These are phyloP conservation scores for Amitus sp. DNA, from an alignment of 2,888 invertebrate genomes.

Conservation along the genomic window DNA sequence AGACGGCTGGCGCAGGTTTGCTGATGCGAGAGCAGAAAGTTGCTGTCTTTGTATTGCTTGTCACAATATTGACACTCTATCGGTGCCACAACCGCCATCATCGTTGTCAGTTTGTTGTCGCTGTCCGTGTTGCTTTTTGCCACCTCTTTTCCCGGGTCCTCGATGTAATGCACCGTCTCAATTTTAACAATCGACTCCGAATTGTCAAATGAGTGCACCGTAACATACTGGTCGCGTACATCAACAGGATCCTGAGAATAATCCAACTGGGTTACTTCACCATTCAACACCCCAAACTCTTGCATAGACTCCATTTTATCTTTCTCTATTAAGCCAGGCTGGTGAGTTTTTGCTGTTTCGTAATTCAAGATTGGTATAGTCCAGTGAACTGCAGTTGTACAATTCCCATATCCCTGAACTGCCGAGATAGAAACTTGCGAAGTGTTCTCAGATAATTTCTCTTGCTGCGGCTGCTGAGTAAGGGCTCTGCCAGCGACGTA, in stretches of 20 bases:
- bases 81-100: conserved; percentile 54
- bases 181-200: conserved; percentile 50
- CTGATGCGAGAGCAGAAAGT: conserved; percentile 64
- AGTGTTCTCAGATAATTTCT: too few relatives aligned
- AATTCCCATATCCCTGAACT: too few relatives aligned
- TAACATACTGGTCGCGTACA: conserved; percentile 51
- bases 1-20: conserved; percentile 58
- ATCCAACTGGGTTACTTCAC: conserved; percentile 57
- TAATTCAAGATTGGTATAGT: conserved; percentile 53
- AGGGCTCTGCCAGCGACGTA: conserved; percentile 65
- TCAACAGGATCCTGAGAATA: conserved; percentile 48
- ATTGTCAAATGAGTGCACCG: conserved; percentile 48
- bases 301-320: conserved; percentile 55
- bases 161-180: conserved; percentile 37
- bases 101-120: too few relatives aligned
- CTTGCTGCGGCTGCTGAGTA: conserved; percentile 43
- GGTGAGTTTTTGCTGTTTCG: conserved; percentile 20
- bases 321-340: conserved; percentile 33
- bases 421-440: too few relatives aligned
- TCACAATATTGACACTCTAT: conserved; percentile 67
- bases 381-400: too few relatives aligned
- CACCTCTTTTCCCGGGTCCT: conserved; percentile 32
- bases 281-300: conserved; percentile 59
- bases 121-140: conserved; percentile 39
- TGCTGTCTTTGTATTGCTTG: conserved; percentile 65